Evolutionary conservation across 2,797 vertebrate species (phyloP), one percentile per base, ranked within the genome.

Genomic region (Amblyraja radiata): DNA sequence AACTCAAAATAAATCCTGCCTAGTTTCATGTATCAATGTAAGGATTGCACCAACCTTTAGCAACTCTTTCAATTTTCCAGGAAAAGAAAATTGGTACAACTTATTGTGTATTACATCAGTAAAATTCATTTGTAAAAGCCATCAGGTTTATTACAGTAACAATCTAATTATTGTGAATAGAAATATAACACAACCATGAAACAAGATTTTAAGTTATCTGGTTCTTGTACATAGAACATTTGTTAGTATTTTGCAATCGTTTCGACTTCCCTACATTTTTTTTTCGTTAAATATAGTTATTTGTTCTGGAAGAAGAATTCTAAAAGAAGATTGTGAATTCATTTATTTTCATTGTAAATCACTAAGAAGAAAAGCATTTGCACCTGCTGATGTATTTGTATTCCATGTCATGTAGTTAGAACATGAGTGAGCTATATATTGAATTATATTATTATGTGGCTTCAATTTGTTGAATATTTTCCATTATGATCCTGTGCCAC

Each of bases 381-480:
- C 25, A 39, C 46, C 28, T 54, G 68, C 25, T 86, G 71, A 91
- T 91, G 90, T 76, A 92, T 76, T 92, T 92, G 71, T 23, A 74
- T 25, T 74, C 25, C 71, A 74, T 74, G 71, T 23, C 71, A 74
- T 74, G 21, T 74, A 74, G 21, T 74, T 73, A 23, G 71, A 92
- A 92, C 90, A 92, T 54, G 36, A 46, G n/a, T 65, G 21, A 86
- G 73, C 68, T 91, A 58, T 74, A 46, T 54, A 74, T 92, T 92
- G 71, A 76, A 92, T 92, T 92, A 76, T 76, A 21, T 71, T 92
- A 76, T 76, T 74, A 92, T 76, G 46, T 36, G 11, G 2, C 39
- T 74, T 92, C 68, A 92, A 76, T 92, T 92, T 92, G 68, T 54
- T 58, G 90, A 92, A 74, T 92, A 92, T 92, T 92, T 92, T 92